Evolutionary conservation across 1,140 invertebrate species (phyloP), one percentile per base, ranked within the genome.

Genomic region (Plectus sambesii): DNA sequence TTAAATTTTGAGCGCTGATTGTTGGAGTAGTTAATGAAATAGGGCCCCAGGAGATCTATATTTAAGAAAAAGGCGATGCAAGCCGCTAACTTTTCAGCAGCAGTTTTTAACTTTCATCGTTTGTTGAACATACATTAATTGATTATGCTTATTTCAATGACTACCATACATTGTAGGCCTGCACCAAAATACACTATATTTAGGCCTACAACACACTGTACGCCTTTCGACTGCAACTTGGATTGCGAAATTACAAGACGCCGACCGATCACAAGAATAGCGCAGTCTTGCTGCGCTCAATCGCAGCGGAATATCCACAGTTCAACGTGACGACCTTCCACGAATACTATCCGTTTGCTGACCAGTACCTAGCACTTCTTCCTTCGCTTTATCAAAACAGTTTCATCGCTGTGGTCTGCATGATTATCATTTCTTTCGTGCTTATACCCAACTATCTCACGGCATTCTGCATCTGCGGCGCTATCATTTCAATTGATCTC

Each of bases 381-480:
- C 55, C 52, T 17, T 71, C 72, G 72, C 77, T 88, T 1, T 78
- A 81, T 42, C 75, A 84, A 48, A 89, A 89, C 71, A 73, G 87
- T 41, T 74, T 79, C 23, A 67, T 87, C 40, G 84, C 85, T 0
- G 71, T 86, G 41, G 52, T 81, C 5, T 84, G 83, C 62, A 84
- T 89, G 2, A 82, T 87, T 76, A 60, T 80, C 12, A 84, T 83
- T 36, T 85, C 85, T 8, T 66, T 81, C 1, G 60, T 86, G 2
- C 71, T 89, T 15, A 84, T 87, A 61, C 82, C 82, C n/a, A 82
- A 86, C 68, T 57, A 82, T 0, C 37, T 39, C 5, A 55, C 79
- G 79, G 69, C 82, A 79, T 48, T 84, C 80, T 72, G 74, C 80
- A 51, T 82, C 82, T 78, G 84, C 84, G 59, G 79, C 83, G 59